Percentiles rank a stretch among this genome's conserved stretches.
phyloP scores from a whole-genome alignment of 2,797 vertebrate genomes.

The Glyptemys insculpta region DNA sequence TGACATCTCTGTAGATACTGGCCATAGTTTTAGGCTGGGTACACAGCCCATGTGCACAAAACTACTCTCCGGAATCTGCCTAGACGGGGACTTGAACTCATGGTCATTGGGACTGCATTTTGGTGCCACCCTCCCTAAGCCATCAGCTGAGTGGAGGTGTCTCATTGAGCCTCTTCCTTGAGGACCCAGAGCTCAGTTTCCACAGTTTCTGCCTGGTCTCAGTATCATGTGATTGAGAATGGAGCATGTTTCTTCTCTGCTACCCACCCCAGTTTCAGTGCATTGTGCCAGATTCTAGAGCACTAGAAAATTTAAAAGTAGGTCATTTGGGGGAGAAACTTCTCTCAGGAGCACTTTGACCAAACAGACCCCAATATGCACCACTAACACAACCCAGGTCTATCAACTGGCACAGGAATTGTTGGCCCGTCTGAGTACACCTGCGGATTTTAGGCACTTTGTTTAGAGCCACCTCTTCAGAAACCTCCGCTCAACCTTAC shows the following conservation, averaged over 20 bases:
- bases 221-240: background rate
- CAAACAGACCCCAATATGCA: background rate
- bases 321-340: background rate
- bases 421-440: background rate
- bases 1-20: background rate
- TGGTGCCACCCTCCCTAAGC: background rate
- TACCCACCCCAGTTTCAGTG: background rate
- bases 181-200: background rate
- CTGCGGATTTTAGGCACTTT: background rate
- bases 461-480: background rate
- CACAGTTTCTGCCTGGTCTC: background rate
- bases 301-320: background rate
- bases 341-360: background rate
- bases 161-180: background rate
- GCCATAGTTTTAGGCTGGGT: background rate
- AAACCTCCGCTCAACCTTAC: background rate
- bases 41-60: background rate
- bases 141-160: background rate
- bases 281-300: slow-evolving; percentile 22
- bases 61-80: fast-evolving
- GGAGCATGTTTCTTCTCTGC: background rate
- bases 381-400: background rate
- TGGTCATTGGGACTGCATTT: background rate
- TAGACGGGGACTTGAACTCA: background rate
- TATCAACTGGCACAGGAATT: background rate